A percentile compares a stretch with the other conserved stretches of the same genome.
Evolutionary conservation across 2,113 vertebrate genomes (phyloP).

Genomic region (Gymnorhina tibicen): DNA sequence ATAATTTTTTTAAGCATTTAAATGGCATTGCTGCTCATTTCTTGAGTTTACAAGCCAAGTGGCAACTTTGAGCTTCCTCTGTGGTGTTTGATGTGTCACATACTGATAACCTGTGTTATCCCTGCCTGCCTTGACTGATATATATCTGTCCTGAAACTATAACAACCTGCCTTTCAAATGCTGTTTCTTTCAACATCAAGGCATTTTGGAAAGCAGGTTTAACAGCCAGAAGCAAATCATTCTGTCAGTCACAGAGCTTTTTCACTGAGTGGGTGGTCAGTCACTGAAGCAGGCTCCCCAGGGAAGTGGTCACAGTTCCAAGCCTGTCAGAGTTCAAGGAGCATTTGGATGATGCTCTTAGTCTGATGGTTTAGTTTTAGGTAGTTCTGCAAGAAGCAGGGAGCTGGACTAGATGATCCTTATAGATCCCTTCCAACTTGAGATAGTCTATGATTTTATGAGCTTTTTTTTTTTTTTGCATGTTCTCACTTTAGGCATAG

Average conservation of each 20-base stretch:
- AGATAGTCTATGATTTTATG: background rate
- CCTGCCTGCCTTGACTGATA: background rate
- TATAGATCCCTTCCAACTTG: background rate
- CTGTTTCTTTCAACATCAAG: background rate
- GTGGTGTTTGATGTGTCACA: background rate
- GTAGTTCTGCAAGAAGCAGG: background rate
- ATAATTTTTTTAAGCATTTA: background rate
- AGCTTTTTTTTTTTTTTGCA: background rate
- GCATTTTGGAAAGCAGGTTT: background rate
- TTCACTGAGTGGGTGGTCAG: background rate
- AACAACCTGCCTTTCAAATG: background rate
- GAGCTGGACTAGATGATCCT: background rate
- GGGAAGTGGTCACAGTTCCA: background rate
- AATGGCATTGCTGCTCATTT: background rate
- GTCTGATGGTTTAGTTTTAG: background rate
- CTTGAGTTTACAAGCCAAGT: background rate
- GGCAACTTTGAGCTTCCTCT: background rate
- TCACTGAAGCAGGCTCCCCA: background rate
- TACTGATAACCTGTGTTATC: background rate
- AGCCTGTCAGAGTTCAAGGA: background rate
- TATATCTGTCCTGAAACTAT: background rate
- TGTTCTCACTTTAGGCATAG: background rate
- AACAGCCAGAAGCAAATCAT: background rate
- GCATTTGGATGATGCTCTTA: background rate
- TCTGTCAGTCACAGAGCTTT: background rate